Base-by-base conservation (phyloP, 2,797 vertebrate species). In the Ciconia nigra region DNA sequence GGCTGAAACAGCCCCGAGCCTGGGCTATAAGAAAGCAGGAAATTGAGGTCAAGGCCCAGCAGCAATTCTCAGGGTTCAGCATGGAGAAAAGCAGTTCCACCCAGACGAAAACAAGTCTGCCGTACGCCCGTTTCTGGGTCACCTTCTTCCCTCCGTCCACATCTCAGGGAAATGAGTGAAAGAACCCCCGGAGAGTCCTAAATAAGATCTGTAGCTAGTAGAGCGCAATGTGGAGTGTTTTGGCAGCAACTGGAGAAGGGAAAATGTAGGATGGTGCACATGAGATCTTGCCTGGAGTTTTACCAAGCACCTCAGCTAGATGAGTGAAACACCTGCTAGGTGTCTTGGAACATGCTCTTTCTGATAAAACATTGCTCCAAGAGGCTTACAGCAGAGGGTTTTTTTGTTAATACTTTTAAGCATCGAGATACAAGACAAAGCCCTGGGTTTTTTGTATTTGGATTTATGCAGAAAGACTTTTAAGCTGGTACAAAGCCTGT, bases 31-130 rank as follows among this genome's bases (percentile, higher is more conserved):
- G 91, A 7, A 33, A 18, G 71, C 52, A 73, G 89, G 52, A 94
- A 94, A 90, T 86, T 67, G 93, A 86, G 94, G 88, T 79, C 74
- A 35, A 12, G 84, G 81, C 91, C 78, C 84, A 25, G 91, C 66
- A 39, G 73, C 54, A 9, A 25, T 78, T 77, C 70, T 74, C 7
- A 21, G 86, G 81, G 71, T 39, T 82, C 24, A 2, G n/a, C 2
- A 2, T 28, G 55, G 46, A 51, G 57, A 42, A 66, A 57, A 76
- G 44, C 90, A 17, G 57, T 39, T 54, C 13, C 31, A 54, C 35
- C n/a, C 49, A 13, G 89, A 9, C 7, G 3, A 57, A 44, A 1
- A 54, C 47, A 20, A 31, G 39, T 26, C 85, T 21, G 46, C 17
- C 2, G 1, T 4, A 12, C 29, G 83, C 65, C 70, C 4, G 0